Evolutionary conservation across 2,888 invertebrate species (phyloP).

Genomic region (Allygus modestus): DNA sequence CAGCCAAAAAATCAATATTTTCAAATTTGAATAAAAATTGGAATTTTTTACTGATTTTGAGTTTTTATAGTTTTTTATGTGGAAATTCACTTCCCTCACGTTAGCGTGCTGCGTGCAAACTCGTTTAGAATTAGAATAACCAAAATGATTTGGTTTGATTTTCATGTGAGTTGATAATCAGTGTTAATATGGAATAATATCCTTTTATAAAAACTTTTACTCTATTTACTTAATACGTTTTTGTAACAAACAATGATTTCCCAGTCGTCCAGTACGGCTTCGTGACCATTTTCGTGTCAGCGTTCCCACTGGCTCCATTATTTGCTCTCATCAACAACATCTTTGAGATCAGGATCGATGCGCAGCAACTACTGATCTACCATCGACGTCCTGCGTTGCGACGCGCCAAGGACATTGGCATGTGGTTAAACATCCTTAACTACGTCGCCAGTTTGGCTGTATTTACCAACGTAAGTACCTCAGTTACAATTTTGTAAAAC

Average conservation of each 20-base stretch:
- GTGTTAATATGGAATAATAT: background rate
- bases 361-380: constrained; percentile 92
- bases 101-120: too few species aligned
- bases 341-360: constrained; percentile 96
- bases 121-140: too few species aligned
- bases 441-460: constrained; percentile 95
- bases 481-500: too few species aligned
- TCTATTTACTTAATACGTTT: too few species aligned
- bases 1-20: too few species aligned
- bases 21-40: too few species aligned
- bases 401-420: constrained; percentile 93
- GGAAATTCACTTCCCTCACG: too few species aligned
- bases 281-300: constrained; percentile 97
- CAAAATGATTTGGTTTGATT: too few species aligned
- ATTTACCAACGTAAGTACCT: constrained; percentile 93
- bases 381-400: constrained; percentile 93
- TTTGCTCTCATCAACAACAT: constrained; percentile 97
- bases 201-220: background rate
- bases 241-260: too few species aligned
- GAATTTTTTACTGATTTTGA: too few species aligned
- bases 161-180: too few species aligned
- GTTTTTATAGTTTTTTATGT: too few species aligned
- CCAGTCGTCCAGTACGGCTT: constrained; percentile 97
- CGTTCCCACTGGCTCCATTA: constrained; percentile 97
- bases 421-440: constrained; percentile 96